Conservation (phyloP, 1,140 invertebrate species). For the Delia radicum region DNA sequence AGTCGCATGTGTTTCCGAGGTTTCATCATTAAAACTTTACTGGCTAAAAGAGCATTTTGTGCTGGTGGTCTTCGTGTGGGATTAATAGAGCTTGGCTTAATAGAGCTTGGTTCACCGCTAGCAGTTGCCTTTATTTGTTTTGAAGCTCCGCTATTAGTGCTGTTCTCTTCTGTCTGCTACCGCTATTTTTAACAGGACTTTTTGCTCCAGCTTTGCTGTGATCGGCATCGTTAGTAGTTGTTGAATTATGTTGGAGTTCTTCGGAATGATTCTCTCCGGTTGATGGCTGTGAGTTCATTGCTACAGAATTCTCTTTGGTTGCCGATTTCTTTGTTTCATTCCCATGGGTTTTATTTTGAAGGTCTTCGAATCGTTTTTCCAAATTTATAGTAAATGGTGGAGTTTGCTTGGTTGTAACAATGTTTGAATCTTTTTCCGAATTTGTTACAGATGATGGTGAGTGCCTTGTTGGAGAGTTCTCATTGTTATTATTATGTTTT, state of each 20-base stretch:
- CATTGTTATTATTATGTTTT: too few species aligned
- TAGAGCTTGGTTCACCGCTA: conserved; percentile 41
- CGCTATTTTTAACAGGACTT: conserved; percentile 12
- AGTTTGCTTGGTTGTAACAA: background rate
- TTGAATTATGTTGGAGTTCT: too few species aligned
- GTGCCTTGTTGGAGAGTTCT: too few species aligned
- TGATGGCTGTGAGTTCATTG: too few species aligned
- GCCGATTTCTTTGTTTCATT: background rate
- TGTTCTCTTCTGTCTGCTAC: conserved; percentile 29
- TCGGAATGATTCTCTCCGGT: too few species aligned
- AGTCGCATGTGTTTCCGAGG: conserved; percentile 54
- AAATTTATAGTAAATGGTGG: conserved; percentile 37
- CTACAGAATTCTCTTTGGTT: too few species aligned
- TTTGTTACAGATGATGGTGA: too few species aligned
- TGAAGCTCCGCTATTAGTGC: conserved; percentile 49
- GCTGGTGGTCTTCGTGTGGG: conserved; percentile 33
- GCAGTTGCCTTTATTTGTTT: conserved; percentile 37
- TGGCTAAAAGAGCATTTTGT: conserved; percentile 5
- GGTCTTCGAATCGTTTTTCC: conserved; percentile 43
- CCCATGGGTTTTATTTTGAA: conserved; percentile 29
- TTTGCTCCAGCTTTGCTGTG: background rate
- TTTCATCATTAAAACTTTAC: conserved; percentile 41
- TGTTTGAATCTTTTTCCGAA: too few species aligned
- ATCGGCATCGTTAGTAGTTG: background rate
- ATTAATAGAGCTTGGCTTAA: conserved; percentile 47